Conservation (phyloP, 1,140 invertebrate genomes). For the Orchesella cincta region DNA sequence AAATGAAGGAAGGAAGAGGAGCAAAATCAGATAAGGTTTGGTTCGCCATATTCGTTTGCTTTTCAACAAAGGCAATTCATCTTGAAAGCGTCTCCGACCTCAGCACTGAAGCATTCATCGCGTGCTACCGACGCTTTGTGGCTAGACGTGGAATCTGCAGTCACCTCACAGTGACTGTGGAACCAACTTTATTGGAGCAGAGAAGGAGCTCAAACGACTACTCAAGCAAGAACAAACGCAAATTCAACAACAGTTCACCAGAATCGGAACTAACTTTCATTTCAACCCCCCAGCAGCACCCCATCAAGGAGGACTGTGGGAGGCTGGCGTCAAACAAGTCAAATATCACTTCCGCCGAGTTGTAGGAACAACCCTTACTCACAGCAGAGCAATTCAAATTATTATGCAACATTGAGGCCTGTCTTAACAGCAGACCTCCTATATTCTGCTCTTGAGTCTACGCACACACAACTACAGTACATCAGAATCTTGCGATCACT, state of each 20-base stretch:
- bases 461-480: too few species aligned
- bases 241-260: slow-evolving; percentile 7
- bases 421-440: slow-evolving; percentile 53
- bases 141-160: neutral
- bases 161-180: slow-evolving; percentile 53
- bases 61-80: neutral
- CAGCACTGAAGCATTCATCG: neutral
- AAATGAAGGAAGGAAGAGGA: neutral
- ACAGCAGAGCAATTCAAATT: slow-evolving; percentile 52
- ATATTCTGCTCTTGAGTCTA: too few species aligned
- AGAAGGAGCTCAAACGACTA: neutral
- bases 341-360: slow-evolving; percentile 36
- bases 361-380: neutral
- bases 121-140: neutral
- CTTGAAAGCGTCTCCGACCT: neutral
- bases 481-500: too few species aligned
- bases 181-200: slow-evolving; percentile 54
- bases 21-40: slow-evolving; percentile 43
- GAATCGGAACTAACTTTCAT: slow-evolving; percentile 43
- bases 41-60: slow-evolving; percentile 42
- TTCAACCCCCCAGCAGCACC: slow-evolving; percentile 51
- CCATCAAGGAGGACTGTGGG: slow-evolving; percentile 52
- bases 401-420: slow-evolving; percentile 50
- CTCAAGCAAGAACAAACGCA: neutral
- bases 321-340: slow-evolving; percentile 41